These are phyloP conservation scores for Mus caroli DNA, from an alignment of 2,797 vertebrate genomes.

Conservation along the genomic window DNA sequence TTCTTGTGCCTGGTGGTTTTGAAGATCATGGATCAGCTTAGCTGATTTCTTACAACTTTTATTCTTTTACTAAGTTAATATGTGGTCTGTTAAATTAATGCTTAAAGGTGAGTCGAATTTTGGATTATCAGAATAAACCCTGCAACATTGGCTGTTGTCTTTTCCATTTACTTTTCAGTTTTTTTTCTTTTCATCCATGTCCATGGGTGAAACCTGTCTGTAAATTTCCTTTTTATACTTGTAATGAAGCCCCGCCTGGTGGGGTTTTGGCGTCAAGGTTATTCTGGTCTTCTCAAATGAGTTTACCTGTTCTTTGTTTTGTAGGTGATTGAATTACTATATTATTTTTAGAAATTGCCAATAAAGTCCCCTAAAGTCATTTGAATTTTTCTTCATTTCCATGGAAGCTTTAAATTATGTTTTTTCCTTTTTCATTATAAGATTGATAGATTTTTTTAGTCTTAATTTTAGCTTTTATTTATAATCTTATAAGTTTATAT, in stretches of 20 bases:
- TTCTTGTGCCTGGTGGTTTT: neutral
- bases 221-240: neutral
- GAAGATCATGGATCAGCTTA: neutral
- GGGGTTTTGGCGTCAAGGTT: neutral
- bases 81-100: neutral
- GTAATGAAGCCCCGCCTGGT: neutral
- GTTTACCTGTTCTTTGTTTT: neutral
- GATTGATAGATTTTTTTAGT: slow-evolving; percentile 37
- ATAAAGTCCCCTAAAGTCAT: neutral
- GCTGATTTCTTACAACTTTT: neutral
- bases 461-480: neutral
- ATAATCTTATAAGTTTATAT: neutral
- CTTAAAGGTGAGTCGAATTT: neutral
- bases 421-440: neutral
- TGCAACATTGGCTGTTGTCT: neutral
- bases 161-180: neutral
- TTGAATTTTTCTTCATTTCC: slow-evolving; percentile 7
- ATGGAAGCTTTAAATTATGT: slow-evolving; percentile 27
- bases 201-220: neutral
- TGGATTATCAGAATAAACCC: neutral
- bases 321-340: neutral
- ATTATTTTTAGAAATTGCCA: slow-evolving; percentile 8
- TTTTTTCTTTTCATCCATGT: slow-evolving; percentile 4
- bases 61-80: slow-evolving; percentile 14
- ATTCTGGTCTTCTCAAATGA: neutral